Evolutionary conservation across 2,113 vertebrate genomes (phyloP), one percentile per base, ranked within the genome.

Genomic region (Hippoglossus stenolepis): DNA sequence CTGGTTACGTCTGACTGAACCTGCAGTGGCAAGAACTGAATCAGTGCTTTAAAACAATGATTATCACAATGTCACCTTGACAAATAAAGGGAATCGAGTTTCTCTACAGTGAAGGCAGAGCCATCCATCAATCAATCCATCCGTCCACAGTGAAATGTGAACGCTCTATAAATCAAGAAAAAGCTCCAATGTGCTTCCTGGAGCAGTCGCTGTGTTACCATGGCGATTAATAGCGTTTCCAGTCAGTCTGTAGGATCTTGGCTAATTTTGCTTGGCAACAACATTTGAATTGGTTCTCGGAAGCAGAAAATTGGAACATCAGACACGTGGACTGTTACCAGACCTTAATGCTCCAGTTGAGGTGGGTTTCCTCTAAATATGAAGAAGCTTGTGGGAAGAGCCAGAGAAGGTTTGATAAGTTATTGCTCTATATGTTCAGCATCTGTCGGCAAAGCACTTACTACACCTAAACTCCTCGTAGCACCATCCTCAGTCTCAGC

Each of bases 191-290:
- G 12, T 72, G 73, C 65, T 81, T 86, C 61, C 79, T 77, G 63
- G 73, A 76, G 75, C 80, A 53, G 79, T 58, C 70, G 60, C 73
- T 31, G 59, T 28, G 83, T 84, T 87, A 69, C 87, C 87, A 86
- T 79, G 83, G 85, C 63, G 80, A 83, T 83, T 84, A 84, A 90
- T 85, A 61, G 64, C 65, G 79, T 85, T 82, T 83, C 75, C 73
- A 79, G 59, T 23, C 56, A 20, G 63, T 31, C 26, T 64, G 47
- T 40, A 60, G 70, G 65, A 73, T 73, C 53, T 78, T 65, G 60
- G 74, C 38, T 67, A 67, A 78, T 82, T 87, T 75, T 56, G 54
- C 65, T 77, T 76, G 76, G 82, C 70, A 89, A 23, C 56, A 66
- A 66, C 66, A 63, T 72, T 68, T 26, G 20, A 64, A n/a, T 60